Conservation (phyloP, 2,797 vertebrate genomes). For the Crypturellus tataupa region DNA sequence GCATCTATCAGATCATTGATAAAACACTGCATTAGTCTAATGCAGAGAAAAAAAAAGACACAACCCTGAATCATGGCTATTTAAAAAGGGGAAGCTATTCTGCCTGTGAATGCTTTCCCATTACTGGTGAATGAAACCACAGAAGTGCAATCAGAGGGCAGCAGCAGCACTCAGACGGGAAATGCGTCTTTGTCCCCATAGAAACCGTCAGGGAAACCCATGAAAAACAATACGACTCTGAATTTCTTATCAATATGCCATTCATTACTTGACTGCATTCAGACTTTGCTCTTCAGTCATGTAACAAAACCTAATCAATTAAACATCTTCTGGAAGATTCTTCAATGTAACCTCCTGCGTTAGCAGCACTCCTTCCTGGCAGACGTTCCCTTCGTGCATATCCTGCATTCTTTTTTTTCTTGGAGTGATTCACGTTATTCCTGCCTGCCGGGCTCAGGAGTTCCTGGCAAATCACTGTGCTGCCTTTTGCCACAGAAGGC, state of each 20-base stretch:
- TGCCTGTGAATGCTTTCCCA: conserved; percentile 75
- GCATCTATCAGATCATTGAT: conserved; percentile 75
- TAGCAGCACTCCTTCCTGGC: conserved; percentile 18
- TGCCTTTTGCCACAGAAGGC: conserved; percentile 10
- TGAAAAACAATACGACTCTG: conserved; percentile 74
- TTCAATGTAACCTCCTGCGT: conserved; percentile 18
- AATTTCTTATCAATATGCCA: conserved; percentile 75
- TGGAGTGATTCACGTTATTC: not conserved
- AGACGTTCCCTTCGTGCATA: not conserved
- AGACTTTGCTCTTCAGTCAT: conserved; percentile 67
- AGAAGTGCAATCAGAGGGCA: conserved; percentile 79
- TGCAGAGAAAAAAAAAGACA: conserved; percentile 38
- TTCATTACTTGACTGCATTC: conserved; percentile 67
- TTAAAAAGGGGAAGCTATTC: conserved; percentile 76
- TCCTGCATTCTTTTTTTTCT: not conserved
- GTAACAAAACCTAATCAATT: conserved; percentile 77
- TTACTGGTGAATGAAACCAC: conserved; percentile 79
- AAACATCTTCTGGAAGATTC: conserved; percentile 59
- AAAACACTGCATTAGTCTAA: conserved; percentile 76
- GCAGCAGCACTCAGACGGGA: conserved; percentile 79
- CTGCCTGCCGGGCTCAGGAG: not conserved
- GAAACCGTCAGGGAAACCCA: conserved; percentile 81
- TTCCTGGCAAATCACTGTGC: not conserved
- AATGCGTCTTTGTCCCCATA: conserved; percentile 78
- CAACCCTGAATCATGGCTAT: conserved; percentile 62